Base-by-base conservation (phyloP, 2,888 invertebrate species). In the Gibbula magus region DNA sequence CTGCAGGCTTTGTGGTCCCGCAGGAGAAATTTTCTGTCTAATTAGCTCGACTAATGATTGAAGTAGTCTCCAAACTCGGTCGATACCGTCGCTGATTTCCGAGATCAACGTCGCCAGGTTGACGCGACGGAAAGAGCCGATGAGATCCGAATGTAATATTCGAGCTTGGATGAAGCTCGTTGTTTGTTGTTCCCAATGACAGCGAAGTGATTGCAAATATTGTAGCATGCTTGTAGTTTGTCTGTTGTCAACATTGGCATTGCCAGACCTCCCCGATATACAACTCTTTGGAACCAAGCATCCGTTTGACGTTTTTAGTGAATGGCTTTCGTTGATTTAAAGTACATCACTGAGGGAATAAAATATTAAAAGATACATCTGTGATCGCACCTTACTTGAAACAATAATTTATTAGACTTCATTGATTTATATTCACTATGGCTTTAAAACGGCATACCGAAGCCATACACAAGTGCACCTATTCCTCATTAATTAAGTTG, bases 71-170 rank as follows among this genome's bases (percentile, higher is more conserved):
- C 70, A 70, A 35, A 20, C 39, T 18, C n/a, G 20, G 39, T 70
- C 70, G 70, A 20, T 35, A 70, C 18, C 10, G 70, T 29, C 35
- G 32, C 32, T 32, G 39, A 70, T 39, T 39, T 70, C 35, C 18
- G 70, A 35, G 35, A 70, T 39, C 13, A 3, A 18, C 25, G 61
- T 61, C 61, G 61, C 61, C 61, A 29, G 7, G 70, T 35, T 70
- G 70, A 20, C 70, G 70, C 32, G 70, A 70, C 70, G 70, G 70
- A 70, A 70, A 70, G 32, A 32, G 39, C 70, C 70, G 70, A 70
- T 35, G 70, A 35, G 35, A 70, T 32, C 18, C 20, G 35, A 70
- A 35, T 56, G 56, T 56, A 56, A 3, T 56, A 7, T 56, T 56
- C 56, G 20, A 20, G 70, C 39, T 35, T n/a, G 70, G 20, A 10